Conservation (phyloP, 1,140 invertebrate species). For the Wasmannia auropunctata region DNA sequence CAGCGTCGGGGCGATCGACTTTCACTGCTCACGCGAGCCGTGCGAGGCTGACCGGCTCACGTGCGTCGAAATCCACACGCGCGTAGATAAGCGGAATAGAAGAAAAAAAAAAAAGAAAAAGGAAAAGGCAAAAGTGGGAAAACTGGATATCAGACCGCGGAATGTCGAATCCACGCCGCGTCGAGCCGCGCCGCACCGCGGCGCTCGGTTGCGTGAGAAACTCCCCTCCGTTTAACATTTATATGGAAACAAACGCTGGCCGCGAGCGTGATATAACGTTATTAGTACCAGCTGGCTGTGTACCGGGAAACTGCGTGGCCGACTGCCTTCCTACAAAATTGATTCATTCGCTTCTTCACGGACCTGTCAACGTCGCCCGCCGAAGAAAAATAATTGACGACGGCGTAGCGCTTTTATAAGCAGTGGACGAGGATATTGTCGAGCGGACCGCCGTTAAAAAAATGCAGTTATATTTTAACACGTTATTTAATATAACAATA, state of each 20-base stretch:
- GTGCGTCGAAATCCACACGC: slow-evolving; percentile 2
- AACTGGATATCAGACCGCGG: background rate
- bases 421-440: background rate
- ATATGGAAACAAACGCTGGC: background rate
- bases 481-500: background rate
- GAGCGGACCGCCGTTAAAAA: background rate
- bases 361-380: slow-evolving; percentile 16
- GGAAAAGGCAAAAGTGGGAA: background rate
- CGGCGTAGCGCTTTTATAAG: background rate
- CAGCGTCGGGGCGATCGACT: slow-evolving; percentile 19
- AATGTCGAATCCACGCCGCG: slow-evolving; percentile 18
- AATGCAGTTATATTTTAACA: background rate
- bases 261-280: slow-evolving; percentile 25
- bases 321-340: background rate
- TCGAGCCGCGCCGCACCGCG: no score
- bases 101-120: background rate
- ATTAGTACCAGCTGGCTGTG: slow-evolving; percentile 4
- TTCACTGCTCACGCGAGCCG: slow-evolving; percentile 25
- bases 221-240: background rate
- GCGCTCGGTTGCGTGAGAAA: background rate
- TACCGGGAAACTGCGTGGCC: background rate
- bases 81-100: slow-evolving; percentile 1
- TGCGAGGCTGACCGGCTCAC: slow-evolving; percentile 1
- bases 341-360: slow-evolving; percentile 16
- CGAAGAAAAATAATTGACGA: slow-evolving; percentile 28